A percentile compares a stretch with the other conserved stretches of the same genome.
These are phyloP conservation scores for Drosophila prolongata DNA, from an alignment of 2,888 invertebrate genomes.

Conservation along the genomic window DNA sequence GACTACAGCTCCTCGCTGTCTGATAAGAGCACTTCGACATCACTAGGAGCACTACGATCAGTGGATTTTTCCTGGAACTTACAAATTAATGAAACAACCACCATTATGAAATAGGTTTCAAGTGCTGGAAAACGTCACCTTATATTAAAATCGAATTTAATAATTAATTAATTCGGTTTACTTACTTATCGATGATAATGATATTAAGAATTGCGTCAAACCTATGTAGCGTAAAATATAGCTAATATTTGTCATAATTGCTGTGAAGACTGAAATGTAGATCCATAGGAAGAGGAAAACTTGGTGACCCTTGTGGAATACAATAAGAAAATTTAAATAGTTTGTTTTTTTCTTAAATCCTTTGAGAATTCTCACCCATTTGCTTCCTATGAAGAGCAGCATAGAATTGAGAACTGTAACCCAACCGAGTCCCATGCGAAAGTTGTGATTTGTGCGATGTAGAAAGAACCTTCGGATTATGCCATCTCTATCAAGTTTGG, in stretches of 20 bases:
- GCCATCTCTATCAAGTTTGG: not conserved
- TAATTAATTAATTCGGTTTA: fast-evolving
- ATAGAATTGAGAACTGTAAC: constrained; percentile 12
- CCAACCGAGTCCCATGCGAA: not conserved
- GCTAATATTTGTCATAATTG: not conserved
- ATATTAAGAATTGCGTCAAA: not conserved
- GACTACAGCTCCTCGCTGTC: not conserved
- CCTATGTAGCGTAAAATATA: not conserved
- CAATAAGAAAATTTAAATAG: no score
- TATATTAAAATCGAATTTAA: no score
- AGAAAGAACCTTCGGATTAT: not conserved
- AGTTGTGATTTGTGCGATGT: not conserved
- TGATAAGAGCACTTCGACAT: constrained; percentile 28
- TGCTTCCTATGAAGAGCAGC: constrained; percentile 13
- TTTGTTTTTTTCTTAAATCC: no score
- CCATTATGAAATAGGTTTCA: constrained; percentile 40
- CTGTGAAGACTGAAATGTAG: not conserved
- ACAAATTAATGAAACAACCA: constrained; percentile 44
- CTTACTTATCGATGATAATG: constrained; percentile 26
- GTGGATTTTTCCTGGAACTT: constrained; percentile 5
- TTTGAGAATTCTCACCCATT: constrained; percentile 35
- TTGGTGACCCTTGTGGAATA: constrained; percentile 32
- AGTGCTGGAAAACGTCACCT: constrained; percentile 30
- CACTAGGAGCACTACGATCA: not conserved
- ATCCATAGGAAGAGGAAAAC: constrained; percentile 49